These are phyloP conservation scores for Epizoanthus fatuus DNA, from an alignment of 92 coral and sea anemone genomes.

Conservation along the genomic window DNA sequence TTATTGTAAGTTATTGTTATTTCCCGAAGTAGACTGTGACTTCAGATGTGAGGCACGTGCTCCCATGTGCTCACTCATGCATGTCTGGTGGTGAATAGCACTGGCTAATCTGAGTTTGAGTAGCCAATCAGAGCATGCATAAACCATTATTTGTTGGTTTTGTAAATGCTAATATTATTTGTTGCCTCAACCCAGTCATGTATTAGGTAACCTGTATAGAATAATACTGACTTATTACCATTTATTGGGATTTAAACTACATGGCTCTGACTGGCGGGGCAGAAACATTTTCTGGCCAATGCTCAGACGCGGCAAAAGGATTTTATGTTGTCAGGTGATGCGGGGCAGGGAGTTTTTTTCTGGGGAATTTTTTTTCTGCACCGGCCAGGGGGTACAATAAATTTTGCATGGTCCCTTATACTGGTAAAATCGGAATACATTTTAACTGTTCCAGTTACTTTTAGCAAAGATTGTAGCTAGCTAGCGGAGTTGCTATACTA, in stretches of 20 bases:
- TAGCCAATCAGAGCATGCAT: neutral
- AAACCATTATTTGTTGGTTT: neutral
- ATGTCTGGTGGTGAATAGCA: neutral
- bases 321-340: neutral
- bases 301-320: neutral
- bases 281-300: neutral
- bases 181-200: neutral
- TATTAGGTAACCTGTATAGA: no score
- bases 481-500: no score
- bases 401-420: no score
- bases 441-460: no score
- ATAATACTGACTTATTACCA: no score
- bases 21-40: no score
- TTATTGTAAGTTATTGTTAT: no score
- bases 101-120: neutral
- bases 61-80: neutral
- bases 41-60: neutral
- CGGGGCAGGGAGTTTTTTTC: neutral
- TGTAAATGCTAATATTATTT: neutral
- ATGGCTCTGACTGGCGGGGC: neutral
- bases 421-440: no score
- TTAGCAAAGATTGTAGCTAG: no score
- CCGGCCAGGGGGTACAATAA: no score
- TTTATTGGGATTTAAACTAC: no score
- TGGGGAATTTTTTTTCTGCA: neutral